Conservation (phyloP, 2,888 invertebrate genomes). For the Drosophila maculinotata region DNA sequence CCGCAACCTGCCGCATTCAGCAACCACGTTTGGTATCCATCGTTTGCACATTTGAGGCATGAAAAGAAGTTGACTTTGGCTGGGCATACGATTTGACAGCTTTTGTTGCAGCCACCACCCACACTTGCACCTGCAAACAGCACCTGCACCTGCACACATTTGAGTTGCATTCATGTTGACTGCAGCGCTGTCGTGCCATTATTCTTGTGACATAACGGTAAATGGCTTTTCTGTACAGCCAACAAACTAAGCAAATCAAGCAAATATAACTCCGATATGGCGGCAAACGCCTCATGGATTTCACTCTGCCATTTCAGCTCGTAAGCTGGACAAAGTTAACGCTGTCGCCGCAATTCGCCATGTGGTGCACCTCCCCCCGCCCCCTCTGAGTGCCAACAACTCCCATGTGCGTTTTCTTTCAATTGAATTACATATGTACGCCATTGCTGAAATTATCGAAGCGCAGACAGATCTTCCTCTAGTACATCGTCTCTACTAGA, state of each 20-base stretch:
- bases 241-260: constrained; percentile 69
- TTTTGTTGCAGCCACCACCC: constrained; percentile 36
- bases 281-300: constrained; percentile 32
- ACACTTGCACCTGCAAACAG: too few species aligned
- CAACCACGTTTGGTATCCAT: constrained; percentile 14
- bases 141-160: constrained; percentile 7
- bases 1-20: constrained; percentile 11
- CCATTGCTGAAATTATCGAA: constrained; percentile 53
- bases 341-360: constrained; percentile 45
- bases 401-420: neutral
- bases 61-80: constrained; percentile 52
- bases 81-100: constrained; percentile 44
- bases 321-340: constrained; percentile 41
- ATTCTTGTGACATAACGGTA: constrained; percentile 59
- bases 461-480: constrained; percentile 17
- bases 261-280: constrained; percentile 38
- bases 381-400: neutral
- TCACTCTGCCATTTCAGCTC: constrained; percentile 24
- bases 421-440: constrained; percentile 37
- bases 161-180: constrained; percentile 45
- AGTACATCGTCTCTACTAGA: too few species aligned
- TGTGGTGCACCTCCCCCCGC: constrained; percentile 8
- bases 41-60: constrained; percentile 43
- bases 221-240: constrained; percentile 65
- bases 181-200: constrained; percentile 21